Base-by-base conservation (phyloP, 1,140 invertebrate genomes). In the Cecropterus lyciades region DNA sequence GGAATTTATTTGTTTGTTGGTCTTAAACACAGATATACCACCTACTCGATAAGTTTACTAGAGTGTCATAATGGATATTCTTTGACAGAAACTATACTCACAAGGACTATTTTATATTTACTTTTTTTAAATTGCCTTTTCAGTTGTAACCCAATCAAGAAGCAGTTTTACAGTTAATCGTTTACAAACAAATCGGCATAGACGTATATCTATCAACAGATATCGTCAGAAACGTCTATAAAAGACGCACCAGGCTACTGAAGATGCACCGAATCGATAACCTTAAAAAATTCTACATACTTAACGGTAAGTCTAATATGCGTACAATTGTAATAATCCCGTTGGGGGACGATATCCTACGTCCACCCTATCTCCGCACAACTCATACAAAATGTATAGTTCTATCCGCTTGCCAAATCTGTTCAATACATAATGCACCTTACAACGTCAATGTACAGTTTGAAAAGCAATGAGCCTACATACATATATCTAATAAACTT, bases 291-390 rank as follows among this genome's bases (percentile, higher is more conserved):
- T 60, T 46, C 13, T 42, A 49, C 7, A 60, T 49, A 49, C 15
- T 48, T 60, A 37, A 60, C 45, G 27, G 45, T 49, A 27, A n/a
- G 24, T 45, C 15, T 42, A 49, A 49, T 15, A 27, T 11, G 13
- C 57, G 57, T 48, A 24, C 49, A 60, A 60, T 60, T 60, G 45
- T 60, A 60, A 60, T 49, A 15, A 60, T 49, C 40, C 13, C 24
- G 30, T 60, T 48, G 37, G 45, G 45, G 45, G 27, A n/a, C 45
- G 8, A 6, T 33, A 20, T 60, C 24, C 27, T 27, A 48, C 48
- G 43, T 13, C 24, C 24, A 48, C 56, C 43, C 42, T 27, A 48
- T 60, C 56, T 16, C 27, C 15, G 42, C 43, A 48, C n/a, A n/a
- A n/a, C n/a, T 37, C 15, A 48, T 48, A 46, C 57, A 6, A 60